Evolutionary conservation across 2,113 vertebrate genomes (phyloP).

Genomic region (Cryptotis parvus): DNA sequence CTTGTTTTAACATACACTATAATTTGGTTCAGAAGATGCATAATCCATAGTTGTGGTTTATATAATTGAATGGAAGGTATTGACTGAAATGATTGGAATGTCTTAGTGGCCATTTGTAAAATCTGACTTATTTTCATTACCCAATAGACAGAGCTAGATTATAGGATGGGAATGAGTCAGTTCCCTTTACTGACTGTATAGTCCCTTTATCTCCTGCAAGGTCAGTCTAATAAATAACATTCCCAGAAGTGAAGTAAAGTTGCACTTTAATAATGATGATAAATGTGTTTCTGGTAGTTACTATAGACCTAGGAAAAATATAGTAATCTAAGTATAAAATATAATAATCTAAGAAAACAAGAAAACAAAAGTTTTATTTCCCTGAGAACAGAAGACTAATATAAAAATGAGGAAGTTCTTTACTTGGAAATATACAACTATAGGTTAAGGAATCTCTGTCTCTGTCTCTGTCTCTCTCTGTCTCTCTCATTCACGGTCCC

Average conservation of each 20-base stretch:
- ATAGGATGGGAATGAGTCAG: neutral
- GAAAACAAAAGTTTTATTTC: neutral
- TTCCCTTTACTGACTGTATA: neutral
- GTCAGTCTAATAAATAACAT: slow-evolving; percentile 8
- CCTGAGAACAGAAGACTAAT: neutral
- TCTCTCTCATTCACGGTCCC: too few relatives aligned
- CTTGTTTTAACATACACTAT: neutral
- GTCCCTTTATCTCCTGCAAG: neutral
- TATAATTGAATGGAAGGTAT: slow-evolving; percentile 2
- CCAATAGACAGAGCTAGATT: neutral
- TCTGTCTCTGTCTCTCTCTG: neutral
- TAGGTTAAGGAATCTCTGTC: neutral
- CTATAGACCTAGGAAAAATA: neutral
- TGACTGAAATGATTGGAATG: slow-evolving; percentile 37
- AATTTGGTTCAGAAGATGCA: slow-evolving; percentile 33
- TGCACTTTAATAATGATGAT: neutral
- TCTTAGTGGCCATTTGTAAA: slow-evolving; percentile 16
- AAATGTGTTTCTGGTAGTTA: neutral
- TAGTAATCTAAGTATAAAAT: neutral
- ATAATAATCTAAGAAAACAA: neutral
- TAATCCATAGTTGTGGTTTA: neutral
- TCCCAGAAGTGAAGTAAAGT: slow-evolving; percentile 42
- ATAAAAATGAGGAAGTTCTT: neutral
- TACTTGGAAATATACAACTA: neutral
- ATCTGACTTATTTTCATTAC: neutral